Base-by-base conservation (phyloP, 2,888 invertebrate species). In the Augiades crinisus region DNA sequence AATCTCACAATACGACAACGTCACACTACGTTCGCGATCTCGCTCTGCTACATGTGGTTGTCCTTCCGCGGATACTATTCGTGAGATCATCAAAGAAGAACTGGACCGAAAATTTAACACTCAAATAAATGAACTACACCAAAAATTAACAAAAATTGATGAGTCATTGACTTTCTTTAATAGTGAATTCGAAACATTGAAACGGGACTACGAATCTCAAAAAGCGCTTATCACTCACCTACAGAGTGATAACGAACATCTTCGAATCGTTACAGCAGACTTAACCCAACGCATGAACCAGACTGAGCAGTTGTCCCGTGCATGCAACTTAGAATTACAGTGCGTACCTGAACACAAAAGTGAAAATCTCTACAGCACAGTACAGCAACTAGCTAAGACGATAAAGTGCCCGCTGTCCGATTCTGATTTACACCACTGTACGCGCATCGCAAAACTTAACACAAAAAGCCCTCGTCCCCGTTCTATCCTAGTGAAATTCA, bases 351-450 rank as follows among this genome's bases (percentile, higher is more conserved):
- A 22, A 22, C 22, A 22, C 6, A 3, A 22, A 13, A 33, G 6
- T 13, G 58, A 61, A 53, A 61, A 61, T 38, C 16, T 61, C 13
- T 34, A 14, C 4, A 44, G 46, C 2, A 38, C 54, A 3, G 55
- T 58, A 4, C 46, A 50, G 7, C 57, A 59, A 37, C 38, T 59
- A 16, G 53, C 53, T 8, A 31, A 37, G 19, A 40, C 36, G 12
- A 54, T 55, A n/a, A 46, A 52, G 3, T 58, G 46, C 27, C 53
- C 54, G 21, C n/a, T 58, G 2, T 30, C 41, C 0, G 58, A 61
- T 3, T 27, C 34, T 3, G 59, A 59, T 17, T 44, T 59, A 8
- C 52, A 54, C 5, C 30, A 51, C 33, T 57, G 57, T 13, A 50
- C 54, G 6, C 51, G 52, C 30, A 56, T 54, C 33, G 52, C 52